These are phyloP conservation scores for Elgaria multicarinata DNA, from an alignment of 2,113 vertebrate species.

Conservation along the genomic window DNA sequence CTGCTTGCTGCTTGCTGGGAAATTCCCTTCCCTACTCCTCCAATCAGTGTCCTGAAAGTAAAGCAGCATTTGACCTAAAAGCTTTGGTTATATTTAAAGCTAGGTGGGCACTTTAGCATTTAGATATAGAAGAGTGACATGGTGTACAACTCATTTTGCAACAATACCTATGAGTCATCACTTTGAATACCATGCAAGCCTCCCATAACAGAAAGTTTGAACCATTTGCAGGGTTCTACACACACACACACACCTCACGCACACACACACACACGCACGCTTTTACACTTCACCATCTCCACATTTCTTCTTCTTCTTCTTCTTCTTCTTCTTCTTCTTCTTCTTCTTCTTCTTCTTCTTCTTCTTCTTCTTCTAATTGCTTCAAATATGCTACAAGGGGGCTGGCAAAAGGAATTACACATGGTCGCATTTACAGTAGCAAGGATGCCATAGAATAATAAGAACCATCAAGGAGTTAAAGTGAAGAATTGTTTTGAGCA, in stretches of 20 bases:
- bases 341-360: too few species aligned
- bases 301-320: not conserved
- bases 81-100: not conserved
- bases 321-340: too few species aligned
- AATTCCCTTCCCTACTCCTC: constrained; percentile 35
- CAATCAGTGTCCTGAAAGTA: not conserved
- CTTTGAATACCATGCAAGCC: not conserved
- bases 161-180: not conserved
- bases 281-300: not conserved
- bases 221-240: constrained; percentile 55
- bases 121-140: constrained; percentile 4
- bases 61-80: not conserved
- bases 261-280: not conserved
- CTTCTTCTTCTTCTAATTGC: constrained; percentile 58
- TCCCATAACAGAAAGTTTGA: constrained; percentile 51
- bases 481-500: constrained; percentile 70
- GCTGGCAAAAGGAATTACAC: constrained; percentile 69
- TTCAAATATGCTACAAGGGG: constrained; percentile 67
- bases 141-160: not conserved
- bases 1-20: constrained; percentile 27
- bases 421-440: constrained; percentile 68
- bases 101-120: not conserved
- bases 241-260: too few species aligned
- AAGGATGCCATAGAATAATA: constrained; percentile 69
- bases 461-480: constrained; percentile 68